These are phyloP conservation scores for Marmota monax DNA, from an alignment of 2,113 vertebrate genomes.

Conservation along the genomic window DNA sequence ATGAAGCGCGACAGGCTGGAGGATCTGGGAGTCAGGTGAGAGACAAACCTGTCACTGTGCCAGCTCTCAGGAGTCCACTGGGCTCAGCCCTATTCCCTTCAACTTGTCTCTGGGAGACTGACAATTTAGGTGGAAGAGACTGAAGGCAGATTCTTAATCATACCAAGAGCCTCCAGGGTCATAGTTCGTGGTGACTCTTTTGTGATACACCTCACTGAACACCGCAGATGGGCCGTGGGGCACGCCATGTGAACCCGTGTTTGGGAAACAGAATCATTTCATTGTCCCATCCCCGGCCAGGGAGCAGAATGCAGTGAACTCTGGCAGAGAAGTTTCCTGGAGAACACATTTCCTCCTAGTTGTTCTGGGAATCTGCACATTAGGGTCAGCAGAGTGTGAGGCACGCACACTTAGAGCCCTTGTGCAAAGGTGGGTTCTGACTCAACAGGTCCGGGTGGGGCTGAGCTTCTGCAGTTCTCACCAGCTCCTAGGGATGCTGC, in stretches of 20 bases:
- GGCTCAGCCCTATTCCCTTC: background rate
- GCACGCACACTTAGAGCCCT: background rate
- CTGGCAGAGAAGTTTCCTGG: background rate
- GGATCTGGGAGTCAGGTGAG: slow-evolving; percentile 77
- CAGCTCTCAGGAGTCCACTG: background rate
- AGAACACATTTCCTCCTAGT: background rate
- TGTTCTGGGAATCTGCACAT: slow-evolving; percentile 31
- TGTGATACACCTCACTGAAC: background rate
- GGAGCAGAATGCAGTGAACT: background rate
- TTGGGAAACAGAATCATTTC: background rate
- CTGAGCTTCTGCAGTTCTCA: background rate
- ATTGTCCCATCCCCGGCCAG: accelerated
- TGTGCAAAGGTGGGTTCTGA: slow-evolving; percentile 40
- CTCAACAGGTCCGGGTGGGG: slow-evolving; percentile 44
- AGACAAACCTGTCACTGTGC: background rate
- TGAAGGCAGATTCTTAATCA: background rate
- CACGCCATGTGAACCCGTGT: background rate
- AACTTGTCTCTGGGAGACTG: background rate
- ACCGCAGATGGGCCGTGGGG: background rate
- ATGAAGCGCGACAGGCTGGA: background rate
- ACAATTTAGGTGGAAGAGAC: background rate
- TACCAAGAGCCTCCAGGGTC: background rate
- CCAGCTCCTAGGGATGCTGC: background rate
- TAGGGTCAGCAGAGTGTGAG: background rate
- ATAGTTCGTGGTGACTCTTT: background rate